phyloP scores from a whole-genome alignment of 2,888 invertebrate species.

The Thelaira solivaga region DNA sequence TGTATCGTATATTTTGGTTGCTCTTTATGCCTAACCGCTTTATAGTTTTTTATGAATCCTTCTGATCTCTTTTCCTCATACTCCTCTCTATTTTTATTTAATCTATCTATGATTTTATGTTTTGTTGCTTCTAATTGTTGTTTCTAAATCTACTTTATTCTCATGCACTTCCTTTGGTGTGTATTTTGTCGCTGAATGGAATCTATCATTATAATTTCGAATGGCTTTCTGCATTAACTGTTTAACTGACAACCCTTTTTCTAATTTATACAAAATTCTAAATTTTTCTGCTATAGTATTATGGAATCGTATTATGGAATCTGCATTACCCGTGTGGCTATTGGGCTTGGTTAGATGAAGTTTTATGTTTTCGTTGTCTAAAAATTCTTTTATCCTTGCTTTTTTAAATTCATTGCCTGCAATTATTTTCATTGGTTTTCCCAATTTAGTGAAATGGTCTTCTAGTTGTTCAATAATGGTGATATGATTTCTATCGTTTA shows the following conservation, averaged over 20 bases:
- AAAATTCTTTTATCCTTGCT: constrained; percentile 49
- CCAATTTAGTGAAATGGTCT: constrained; percentile 48
- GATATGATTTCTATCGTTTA: constrained; percentile 38
- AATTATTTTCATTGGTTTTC: constrained; percentile 46
- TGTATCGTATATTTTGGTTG: constrained; percentile 54
- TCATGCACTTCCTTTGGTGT: constrained; percentile 51
- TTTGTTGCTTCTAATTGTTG: constrained; percentile 26
- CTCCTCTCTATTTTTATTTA: neutral
- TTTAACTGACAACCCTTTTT: constrained; percentile 20
- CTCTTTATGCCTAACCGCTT: constrained; percentile 45
- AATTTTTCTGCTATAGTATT: constrained; percentile 50
- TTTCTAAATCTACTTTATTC: constrained; percentile 40
- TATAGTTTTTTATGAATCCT: constrained; percentile 8
- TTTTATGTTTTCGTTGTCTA: constrained; percentile 51
- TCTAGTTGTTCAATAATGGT: constrained; percentile 38
- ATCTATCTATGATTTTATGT: neutral
- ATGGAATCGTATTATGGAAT: constrained; percentile 57
- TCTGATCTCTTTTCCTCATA: neutral
- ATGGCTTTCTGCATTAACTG: constrained; percentile 49
- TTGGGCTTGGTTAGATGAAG: constrained; percentile 61
- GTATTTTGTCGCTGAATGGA: constrained; percentile 57
- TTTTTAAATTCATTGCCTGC: constrained; percentile 62
- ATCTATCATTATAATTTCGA: constrained; percentile 59
- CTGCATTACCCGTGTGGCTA: constrained; percentile 60
- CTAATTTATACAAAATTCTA: constrained; percentile 48